Base-by-base conservation (phyloP, 2,888 invertebrate species). In the Lithophane socia region DNA sequence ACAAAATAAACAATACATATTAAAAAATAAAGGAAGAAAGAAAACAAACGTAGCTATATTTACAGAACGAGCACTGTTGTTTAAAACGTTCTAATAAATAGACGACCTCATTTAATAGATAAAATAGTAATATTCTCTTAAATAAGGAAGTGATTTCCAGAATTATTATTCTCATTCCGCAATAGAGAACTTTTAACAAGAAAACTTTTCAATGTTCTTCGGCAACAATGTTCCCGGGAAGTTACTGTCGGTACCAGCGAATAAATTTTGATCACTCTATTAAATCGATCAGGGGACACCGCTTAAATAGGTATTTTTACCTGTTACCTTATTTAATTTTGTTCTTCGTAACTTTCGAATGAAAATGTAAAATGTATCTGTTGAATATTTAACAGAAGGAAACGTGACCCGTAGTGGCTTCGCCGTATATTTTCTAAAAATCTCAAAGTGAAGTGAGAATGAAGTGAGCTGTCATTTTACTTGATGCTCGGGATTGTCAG, bases 171-270 rank as follows among this genome's bases (percentile, higher is more conserved):
- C 95, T 93, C 95, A 95, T 95, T 96, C 93, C 93, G 94, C 94
- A 94, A 94, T 95, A 94, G 93, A 93, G 92, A 96, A 96, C 94
- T 96, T 96, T 96, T 96, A 96, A 96, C 96, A 96, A 96, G 96
- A 96, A 96, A 96, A 96, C 94, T 96, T 96, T 93, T 86, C 93
- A 93, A 93, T 94, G 93, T 94, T 94, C 94, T 90, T 90, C 92
- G 93, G 94, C 93, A 93, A 95, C 95, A 94, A 92, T 94, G 94
- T 95, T 94, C 92, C 88, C 83, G 89, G 86, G 86, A 92, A 95
- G 92, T 94, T 95, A 94, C 93, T 94, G 92, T 92, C 92, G 92
- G 92, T 92, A 92, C 91, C 89, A 90, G 91, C 86, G 94, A 94
- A 94, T 95, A 94, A 92, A 94, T 94, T 94, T 93, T 92, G 94